Base-by-base conservation (phyloP, 2,888 invertebrate species). In the Dicyrtoma fusca region DNA sequence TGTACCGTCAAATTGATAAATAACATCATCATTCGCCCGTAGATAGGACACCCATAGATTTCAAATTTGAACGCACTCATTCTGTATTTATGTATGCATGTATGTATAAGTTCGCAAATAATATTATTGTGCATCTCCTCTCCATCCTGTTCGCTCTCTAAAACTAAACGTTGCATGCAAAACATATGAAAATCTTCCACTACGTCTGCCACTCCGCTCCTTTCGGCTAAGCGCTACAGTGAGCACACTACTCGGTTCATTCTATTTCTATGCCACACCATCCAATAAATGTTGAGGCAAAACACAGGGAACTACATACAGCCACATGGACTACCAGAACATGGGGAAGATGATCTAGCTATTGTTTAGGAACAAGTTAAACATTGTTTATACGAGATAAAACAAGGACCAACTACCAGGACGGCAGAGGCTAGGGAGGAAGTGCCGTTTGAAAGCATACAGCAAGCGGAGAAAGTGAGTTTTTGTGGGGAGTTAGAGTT, bases 341-440 rank as follows among this genome's bases (percentile, higher is more conserved):
- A 44, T 1, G 21, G 6, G 21, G 45, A 63, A 63, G 19, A 63
- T 63, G 19, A 63, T 63, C 44, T 45, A 63, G 44, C 64, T 23
- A 64, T 64, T 64, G 64, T 64, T 64, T 47, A 19, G 45, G 49
- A 47, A 23, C 64, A 64, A 64, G 49, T 64, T 44, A 64, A 47
- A 47, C 26, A 64, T 17, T 61, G 42, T 61, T 61, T 61, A 61
- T 34, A 61, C 19, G 5, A 10, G 13, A 34, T 25, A 19, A 11
- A 21, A 21, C 57, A 57, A 25, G 10, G 26, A 8, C 25, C 21
- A 55, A n/a, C 55, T n/a, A n/a, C n/a, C n/a, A n/a, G n/a, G n/a
- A 51, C 53, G 10, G 21, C 11, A 4, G 53, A 25, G 21, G 14
- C 10, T 53, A 26, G 21, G 55, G 21, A 11, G 49, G 19, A 49